A percentile compares a stretch with the other conserved stretches of the same genome.
These are phyloP conservation scores for Watsonalla cultraria DNA, from an alignment of 2,888 invertebrate genomes.

Conservation along the genomic window DNA sequence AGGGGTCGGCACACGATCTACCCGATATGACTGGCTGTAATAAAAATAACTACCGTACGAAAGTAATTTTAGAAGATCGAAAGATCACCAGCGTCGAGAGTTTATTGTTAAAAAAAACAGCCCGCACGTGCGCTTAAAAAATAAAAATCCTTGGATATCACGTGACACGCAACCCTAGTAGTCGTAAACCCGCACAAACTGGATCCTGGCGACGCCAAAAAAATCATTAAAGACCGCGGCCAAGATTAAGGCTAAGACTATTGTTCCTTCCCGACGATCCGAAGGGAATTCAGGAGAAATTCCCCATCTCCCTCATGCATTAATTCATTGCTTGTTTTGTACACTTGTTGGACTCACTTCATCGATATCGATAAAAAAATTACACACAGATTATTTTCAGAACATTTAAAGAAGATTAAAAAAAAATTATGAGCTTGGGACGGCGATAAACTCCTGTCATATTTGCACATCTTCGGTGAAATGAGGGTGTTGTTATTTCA, in stretches of 20 bases:
- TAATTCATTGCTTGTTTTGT: slow-evolving; percentile 71
- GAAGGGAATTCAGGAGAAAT: slow-evolving; percentile 61
- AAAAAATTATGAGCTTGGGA: too few species aligned
- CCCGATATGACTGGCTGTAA: background rate
- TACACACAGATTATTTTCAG: too few species aligned
- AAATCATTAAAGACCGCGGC: slow-evolving; percentile 40
- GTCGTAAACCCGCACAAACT: slow-evolving; percentile 62
- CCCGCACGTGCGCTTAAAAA: background rate
- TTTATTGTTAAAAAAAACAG: background rate
- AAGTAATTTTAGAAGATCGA: background rate
- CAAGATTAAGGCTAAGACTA: slow-evolving; percentile 73
- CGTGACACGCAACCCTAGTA: slow-evolving; percentile 32
- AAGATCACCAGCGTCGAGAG: background rate
- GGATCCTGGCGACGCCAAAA: slow-evolving; percentile 50
- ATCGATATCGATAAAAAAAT: background rate
- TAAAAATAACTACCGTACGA: background rate
- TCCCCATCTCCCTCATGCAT: slow-evolving; percentile 66
- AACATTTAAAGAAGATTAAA: too few species aligned
- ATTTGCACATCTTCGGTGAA: too few species aligned
- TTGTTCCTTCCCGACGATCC: slow-evolving; percentile 62
- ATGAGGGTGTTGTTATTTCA: too few species aligned
- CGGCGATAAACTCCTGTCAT: too few species aligned
- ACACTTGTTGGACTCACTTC: background rate
- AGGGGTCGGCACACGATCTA: background rate
- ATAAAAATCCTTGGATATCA: slow-evolving; percentile 19